Conservation (phyloP, 2,888 invertebrate species). For the Invenusta paracnida region DNA sequence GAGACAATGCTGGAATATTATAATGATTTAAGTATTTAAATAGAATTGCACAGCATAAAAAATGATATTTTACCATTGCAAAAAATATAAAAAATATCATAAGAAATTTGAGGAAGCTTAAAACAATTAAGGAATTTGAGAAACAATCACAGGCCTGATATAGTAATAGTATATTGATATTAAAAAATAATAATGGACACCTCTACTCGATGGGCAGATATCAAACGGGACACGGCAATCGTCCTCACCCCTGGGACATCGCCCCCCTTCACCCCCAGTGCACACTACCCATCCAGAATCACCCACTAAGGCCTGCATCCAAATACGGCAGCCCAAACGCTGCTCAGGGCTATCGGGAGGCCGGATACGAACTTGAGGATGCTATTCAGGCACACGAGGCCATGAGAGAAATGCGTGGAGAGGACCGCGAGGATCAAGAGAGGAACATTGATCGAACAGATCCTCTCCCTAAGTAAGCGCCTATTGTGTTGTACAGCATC, state of each 20-base stretch:
- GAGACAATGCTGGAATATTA: no score
- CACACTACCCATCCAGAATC: background rate
- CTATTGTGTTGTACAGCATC: no score
- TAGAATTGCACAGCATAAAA: no score
- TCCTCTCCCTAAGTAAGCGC: background rate
- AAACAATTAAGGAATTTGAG: no score
- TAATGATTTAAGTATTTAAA: no score
- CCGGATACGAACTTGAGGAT: background rate
- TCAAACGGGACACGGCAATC: background rate
- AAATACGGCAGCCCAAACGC: background rate
- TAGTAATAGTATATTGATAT: no score
- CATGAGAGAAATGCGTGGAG: background rate
- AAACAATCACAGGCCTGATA: no score
- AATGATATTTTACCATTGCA: no score
- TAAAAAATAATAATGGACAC: no score
- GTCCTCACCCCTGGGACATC: background rate
- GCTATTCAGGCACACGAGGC: background rate
- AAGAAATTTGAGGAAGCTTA: no score
- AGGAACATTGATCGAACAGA: background rate
- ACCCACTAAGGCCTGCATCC: background rate
- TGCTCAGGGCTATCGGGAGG: background rate
- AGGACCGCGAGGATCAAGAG: background rate
- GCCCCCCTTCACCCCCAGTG: background rate
- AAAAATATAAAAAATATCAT: no score
- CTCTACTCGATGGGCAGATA: no score